Conservation (phyloP, 2,113 vertebrate genomes). For the Colaptes auratus region DNA sequence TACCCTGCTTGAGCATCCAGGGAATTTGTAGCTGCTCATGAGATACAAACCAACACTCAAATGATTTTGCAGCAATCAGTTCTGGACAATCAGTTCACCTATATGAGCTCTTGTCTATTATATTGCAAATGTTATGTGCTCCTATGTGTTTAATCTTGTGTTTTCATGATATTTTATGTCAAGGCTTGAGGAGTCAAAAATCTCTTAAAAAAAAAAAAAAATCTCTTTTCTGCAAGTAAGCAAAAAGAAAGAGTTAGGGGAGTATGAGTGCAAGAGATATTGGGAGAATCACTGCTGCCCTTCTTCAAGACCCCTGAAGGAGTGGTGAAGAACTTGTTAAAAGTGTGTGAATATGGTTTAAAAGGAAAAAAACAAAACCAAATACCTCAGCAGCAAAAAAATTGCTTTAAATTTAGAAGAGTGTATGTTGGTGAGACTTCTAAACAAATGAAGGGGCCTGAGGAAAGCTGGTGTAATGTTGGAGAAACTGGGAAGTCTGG, state of each 20-base stretch:
- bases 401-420: background rate
- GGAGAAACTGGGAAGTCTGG: background rate
- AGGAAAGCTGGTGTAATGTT: background rate
- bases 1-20: background rate
- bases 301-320: background rate
- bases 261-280: background rate
- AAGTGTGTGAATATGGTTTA: background rate
- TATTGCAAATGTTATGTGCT: rapidly evolving
- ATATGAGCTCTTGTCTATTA: background rate
- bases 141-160: background rate
- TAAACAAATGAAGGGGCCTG: background rate
- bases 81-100: rapidly evolving
- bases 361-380: background rate
- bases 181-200: background rate
- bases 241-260: background rate
- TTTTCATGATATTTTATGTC: background rate
- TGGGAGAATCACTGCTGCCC: background rate
- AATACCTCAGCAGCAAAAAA: background rate
- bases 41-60: background rate
- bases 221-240: background rate
- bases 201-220: background rate
- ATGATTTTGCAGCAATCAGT: background rate
- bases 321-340: background rate
- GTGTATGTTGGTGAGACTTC: rapidly evolving
- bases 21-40: background rate